These are phyloP conservation scores for Phortica magna DNA, from an alignment of 2,888 invertebrate genomes.

Conservation along the genomic window DNA sequence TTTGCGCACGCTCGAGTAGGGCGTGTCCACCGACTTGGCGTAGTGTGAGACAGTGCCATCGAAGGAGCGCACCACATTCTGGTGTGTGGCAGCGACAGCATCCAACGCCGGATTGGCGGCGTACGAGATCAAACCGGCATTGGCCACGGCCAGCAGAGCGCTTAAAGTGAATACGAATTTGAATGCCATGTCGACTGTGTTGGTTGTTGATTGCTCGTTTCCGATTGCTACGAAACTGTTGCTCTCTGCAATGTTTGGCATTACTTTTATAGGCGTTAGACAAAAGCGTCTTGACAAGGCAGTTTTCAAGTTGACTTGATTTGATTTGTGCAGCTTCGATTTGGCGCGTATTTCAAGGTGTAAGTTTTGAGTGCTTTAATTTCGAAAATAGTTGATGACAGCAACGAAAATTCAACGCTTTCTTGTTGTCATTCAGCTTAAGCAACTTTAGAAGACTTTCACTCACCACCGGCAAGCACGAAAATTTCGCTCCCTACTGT, in stretches of 20 bases:
- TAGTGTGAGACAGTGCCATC: slow-evolving; percentile 80
- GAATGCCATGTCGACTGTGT: slow-evolving; percentile 65
- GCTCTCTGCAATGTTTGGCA: slow-evolving; percentile 41
- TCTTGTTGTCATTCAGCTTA: too few relatives aligned
- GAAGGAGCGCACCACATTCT: slow-evolving; percentile 80
- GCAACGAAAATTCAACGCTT: too few relatives aligned
- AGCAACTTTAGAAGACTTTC: too few relatives aligned
- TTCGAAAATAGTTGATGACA: too few relatives aligned
- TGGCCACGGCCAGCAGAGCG: slow-evolving; percentile 82
- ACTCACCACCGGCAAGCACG: background rate
- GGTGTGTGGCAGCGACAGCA: slow-evolving; percentile 78
- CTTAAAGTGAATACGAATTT: slow-evolving; percentile 81
- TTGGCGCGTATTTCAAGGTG: too few relatives aligned
- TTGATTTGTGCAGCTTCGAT: too few relatives aligned
- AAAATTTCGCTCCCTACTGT: slow-evolving; percentile 46
- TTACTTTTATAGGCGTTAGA: slow-evolving; percentile 61
- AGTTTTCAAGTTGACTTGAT: too few relatives aligned
- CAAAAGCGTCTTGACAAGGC: background rate
- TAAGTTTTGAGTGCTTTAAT: too few relatives aligned
- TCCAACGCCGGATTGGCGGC: slow-evolving; percentile 64
- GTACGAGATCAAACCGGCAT: slow-evolving; percentile 80
- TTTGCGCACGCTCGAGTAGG: slow-evolving; percentile 81
- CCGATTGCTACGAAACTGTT: too few relatives aligned
- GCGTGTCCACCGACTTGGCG: slow-evolving; percentile 81
- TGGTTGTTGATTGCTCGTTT: background rate